phyloP scores from a whole-genome alignment of 2,888 invertebrate species.

The Neria commutata region DNA sequence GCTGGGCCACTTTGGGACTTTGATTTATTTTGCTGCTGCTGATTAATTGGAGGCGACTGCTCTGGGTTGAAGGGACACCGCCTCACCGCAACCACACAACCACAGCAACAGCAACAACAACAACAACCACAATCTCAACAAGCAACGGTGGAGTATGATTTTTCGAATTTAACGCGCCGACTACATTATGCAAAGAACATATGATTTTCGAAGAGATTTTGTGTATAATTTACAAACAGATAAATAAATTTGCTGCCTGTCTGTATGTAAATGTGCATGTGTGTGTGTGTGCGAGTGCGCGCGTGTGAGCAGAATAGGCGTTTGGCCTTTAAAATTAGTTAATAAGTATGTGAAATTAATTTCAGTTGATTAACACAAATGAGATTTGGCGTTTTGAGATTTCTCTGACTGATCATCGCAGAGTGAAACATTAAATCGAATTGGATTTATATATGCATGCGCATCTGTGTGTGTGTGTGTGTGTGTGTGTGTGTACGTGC shows the following conservation, averaged over 20 bases:
- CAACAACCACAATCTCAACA: no score
- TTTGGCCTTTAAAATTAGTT: slow-evolving; percentile 13
- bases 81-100: no score
- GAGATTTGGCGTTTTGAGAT: slow-evolving; percentile 11
- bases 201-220: background rate
- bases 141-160: no score
- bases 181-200: background rate
- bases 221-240: background rate
- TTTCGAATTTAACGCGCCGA: background rate
- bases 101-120: no score
- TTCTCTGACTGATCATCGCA: slow-evolving; percentile 1
- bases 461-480: no score
- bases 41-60: background rate
- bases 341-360: slow-evolving; percentile 25
- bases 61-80: no score
- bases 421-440: slow-evolving; percentile 12
- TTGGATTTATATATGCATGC: no score
- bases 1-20: background rate
- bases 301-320: background rate
- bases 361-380: slow-evolving; percentile 28
- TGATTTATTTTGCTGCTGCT: background rate
- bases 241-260: background rate
- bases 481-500: no score
- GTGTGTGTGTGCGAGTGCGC: background rate
- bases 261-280: background rate